Evolutionary conservation across 2,797 vertebrate genomes (phyloP).

Genomic region (Calcarius lapponicus): DNA sequence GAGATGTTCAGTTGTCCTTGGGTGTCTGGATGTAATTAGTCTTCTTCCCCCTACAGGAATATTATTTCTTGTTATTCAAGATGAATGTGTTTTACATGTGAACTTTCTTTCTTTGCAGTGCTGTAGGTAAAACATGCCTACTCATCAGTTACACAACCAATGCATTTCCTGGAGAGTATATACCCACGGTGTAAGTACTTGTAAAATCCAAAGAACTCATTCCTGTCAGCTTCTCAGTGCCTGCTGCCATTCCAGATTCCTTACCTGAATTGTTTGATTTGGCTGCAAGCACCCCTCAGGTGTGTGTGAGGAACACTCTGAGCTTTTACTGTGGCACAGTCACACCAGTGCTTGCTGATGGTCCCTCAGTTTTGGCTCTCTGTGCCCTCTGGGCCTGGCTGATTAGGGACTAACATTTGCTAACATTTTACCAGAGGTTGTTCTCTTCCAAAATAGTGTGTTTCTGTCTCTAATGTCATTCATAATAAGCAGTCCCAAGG

Average conservation of each 20-base stretch:
- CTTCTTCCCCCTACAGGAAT: neutral
- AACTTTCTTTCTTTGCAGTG: slow-evolving; percentile 76
- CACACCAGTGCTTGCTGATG: neutral
- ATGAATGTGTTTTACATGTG: neutral
- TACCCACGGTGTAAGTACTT: slow-evolving; percentile 95
- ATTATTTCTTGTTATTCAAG: neutral
- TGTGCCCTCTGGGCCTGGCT: neutral
- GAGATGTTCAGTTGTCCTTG: neutral
- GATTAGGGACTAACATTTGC: neutral
- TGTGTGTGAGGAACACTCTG: neutral
- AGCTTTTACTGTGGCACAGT: neutral
- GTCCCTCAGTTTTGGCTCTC: neutral
- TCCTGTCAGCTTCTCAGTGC: neutral
- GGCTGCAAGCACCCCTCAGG: neutral
- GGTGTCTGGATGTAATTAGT: neutral
- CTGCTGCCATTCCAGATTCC: neutral
- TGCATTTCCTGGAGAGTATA: slow-evolving; percentile 98
- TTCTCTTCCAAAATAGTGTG: neutral
- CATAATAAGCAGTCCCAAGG: neutral
- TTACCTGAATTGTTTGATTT: neutral
- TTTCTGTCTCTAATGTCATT: neutral
- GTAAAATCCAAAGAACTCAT: neutral
- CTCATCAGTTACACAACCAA: slow-evolving; percentile 99
- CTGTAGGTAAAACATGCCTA: slow-evolving; percentile 99
- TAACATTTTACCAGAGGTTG: neutral